Conservation (phyloP, 2,888 invertebrate genomes). For the Xylophagus ater region DNA sequence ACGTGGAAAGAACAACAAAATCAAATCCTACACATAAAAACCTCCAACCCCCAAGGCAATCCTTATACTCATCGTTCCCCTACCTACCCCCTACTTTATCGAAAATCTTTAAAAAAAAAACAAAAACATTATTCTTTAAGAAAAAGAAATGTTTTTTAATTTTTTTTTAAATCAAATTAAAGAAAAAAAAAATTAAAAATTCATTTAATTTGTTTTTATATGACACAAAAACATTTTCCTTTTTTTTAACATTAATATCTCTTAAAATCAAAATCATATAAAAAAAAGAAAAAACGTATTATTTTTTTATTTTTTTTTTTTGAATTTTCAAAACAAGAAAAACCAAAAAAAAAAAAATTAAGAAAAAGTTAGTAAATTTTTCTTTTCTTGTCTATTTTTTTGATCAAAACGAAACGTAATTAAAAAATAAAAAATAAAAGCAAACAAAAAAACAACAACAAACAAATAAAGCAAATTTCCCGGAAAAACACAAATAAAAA, state of each 20-base stretch:
- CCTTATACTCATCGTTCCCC: too few species aligned
- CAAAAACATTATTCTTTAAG: constrained; percentile 2
- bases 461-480: constrained; percentile 7
- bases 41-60: too few species aligned
- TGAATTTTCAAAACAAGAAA: neutral
- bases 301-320: neutral
- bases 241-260: neutral
- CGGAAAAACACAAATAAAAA: constrained; percentile 9
- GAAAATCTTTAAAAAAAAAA: too few species aligned
- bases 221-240: neutral
- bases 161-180: neutral
- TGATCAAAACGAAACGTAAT: neutral
- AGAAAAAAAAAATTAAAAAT: neutral
- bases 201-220: neutral
- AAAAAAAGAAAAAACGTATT: neutral
- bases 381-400: neutral
- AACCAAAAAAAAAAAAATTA: neutral
- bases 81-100: too few species aligned
- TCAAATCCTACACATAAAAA: too few species aligned
- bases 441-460: constrained; percentile 1
- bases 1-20: too few species aligned
- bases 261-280: neutral
- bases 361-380: neutral
- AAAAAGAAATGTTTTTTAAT: neutral
- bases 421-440: constrained; percentile 2